A percentile compares a stretch with the other conserved stretches of the same genome.
These are phyloP conservation scores for Ellobius talpinus DNA, from an alignment of 2,113 vertebrate species.

Conservation along the genomic window DNA sequence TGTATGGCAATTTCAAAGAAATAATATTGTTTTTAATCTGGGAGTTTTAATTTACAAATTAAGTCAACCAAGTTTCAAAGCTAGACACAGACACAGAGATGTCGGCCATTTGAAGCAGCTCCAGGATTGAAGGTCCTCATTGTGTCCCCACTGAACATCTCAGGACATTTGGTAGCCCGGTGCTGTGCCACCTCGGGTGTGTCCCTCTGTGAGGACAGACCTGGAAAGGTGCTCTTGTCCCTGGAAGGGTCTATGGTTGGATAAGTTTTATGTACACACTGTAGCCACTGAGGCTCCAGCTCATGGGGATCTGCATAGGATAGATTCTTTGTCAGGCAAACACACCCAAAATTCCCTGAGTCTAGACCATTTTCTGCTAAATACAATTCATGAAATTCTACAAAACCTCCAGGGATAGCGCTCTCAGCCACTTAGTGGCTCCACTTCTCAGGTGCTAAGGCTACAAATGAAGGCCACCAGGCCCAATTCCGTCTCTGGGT, in stretches of 20 bases:
- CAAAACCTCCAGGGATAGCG: neutral
- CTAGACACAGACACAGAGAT: neutral
- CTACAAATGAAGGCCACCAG: neutral
- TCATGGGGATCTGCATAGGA: neutral
- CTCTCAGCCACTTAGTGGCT: neutral
- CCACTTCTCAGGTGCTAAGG: no score
- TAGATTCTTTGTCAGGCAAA: no score
- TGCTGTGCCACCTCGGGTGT: neutral
- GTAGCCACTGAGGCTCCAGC: neutral
- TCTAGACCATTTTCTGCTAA: neutral
- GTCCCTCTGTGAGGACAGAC: neutral
- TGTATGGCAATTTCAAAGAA: neutral
- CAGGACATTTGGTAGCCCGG: neutral
- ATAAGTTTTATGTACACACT: neutral
- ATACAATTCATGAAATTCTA: neutral
- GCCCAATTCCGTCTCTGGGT: neutral
- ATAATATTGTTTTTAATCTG: neutral
- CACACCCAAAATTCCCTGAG: neutral
- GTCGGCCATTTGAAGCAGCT: neutral
- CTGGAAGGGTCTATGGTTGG: neutral
- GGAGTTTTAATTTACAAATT: conserved; percentile 4
- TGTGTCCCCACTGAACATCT: neutral
- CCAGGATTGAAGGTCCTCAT: neutral
- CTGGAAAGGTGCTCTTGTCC: neutral
- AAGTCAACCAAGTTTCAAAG: neutral